phyloP scores from a whole-genome alignment of 2,888 invertebrate species.

The Epinotia nisella region DNA sequence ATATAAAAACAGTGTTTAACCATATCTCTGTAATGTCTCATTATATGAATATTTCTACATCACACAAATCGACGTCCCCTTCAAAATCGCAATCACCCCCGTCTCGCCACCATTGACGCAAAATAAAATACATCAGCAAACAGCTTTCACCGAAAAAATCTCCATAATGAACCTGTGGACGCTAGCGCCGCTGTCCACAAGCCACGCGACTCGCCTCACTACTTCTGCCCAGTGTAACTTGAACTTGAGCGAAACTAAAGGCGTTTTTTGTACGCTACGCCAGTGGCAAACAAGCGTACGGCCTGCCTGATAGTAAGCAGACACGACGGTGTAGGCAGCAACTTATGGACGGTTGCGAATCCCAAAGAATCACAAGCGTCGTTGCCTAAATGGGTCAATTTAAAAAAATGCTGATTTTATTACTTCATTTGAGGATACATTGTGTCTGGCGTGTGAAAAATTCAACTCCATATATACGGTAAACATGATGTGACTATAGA shows the following conservation, averaged over 20 bases:
- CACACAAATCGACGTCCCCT: background rate
- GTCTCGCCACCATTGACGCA: background rate
- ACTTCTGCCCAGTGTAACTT: background rate
- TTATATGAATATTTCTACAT: background rate
- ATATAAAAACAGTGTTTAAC: background rate
- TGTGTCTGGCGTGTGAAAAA: too few relatives aligned
- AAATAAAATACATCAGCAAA: constrained; percentile 7
- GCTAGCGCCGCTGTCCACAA: background rate
- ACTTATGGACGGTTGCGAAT: too few relatives aligned
- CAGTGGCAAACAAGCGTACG: too few relatives aligned
- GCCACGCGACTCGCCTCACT: background rate
- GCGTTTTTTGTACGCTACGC: too few relatives aligned
- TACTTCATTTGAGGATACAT: too few relatives aligned
- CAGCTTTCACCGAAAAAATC: constrained; percentile 19
- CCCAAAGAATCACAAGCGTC: too few relatives aligned
- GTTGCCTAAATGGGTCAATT: too few relatives aligned
- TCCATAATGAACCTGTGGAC: constrained; percentile 8
- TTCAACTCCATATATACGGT: too few relatives aligned
- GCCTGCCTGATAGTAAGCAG: too few relatives aligned
- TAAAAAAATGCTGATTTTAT: too few relatives aligned
- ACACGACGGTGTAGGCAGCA: too few relatives aligned
- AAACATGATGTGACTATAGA: too few relatives aligned
- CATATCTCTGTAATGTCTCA: background rate
- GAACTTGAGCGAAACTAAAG: background rate
- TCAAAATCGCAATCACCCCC: background rate